Evolutionary conservation across 2,888 invertebrate genomes (phyloP).

Genomic region (Diadegma fenestrale): DNA sequence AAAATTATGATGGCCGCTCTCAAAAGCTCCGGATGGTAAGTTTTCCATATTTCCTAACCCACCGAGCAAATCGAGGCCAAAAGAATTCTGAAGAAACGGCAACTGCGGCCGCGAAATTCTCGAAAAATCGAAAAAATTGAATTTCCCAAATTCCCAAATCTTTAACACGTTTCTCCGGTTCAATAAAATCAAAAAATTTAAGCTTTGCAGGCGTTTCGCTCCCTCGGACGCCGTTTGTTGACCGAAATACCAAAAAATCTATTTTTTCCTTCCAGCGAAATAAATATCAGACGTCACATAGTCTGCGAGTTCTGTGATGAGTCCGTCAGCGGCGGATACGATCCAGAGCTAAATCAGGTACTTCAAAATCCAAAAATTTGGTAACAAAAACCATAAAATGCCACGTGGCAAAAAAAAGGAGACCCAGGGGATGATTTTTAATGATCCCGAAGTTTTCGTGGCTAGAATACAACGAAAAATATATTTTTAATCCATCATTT

Average conservation of each 20-base stretch:
- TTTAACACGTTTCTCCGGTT: no score
- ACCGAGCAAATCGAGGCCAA: no score
- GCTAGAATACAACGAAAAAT: no score
- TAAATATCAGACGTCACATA: conserved; percentile 95
- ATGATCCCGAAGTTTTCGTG: no score
- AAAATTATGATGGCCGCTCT: conserved; percentile 94
- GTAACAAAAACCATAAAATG: neutral
- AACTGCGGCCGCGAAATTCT: no score
- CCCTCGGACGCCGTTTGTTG: conserved; percentile 33
- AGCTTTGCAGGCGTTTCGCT: no score
- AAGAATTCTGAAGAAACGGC: no score
- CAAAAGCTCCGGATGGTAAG: conserved; percentile 92
- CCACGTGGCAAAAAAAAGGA: neutral
- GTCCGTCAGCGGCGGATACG: conserved; percentile 96
- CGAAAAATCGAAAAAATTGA: no score
- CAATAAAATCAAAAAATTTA: neutral
- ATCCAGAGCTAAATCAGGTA: conserved; percentile 92
- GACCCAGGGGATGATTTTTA: no score
- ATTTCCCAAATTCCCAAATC: no score
- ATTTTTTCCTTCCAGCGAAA: conserved; percentile 87
- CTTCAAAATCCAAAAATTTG: neutral
- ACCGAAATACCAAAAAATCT: conserved; percentile 4
- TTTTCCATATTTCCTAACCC: conserved; percentile 33
- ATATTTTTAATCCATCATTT: no score
- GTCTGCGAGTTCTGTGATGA: conserved; percentile 96